Percentiles rank a stretch among this genome's conserved stretches.
Evolutionary conservation across 2,888 invertebrate genomes (phyloP).

Genomic region (Anarsia innoxiella): DNA sequence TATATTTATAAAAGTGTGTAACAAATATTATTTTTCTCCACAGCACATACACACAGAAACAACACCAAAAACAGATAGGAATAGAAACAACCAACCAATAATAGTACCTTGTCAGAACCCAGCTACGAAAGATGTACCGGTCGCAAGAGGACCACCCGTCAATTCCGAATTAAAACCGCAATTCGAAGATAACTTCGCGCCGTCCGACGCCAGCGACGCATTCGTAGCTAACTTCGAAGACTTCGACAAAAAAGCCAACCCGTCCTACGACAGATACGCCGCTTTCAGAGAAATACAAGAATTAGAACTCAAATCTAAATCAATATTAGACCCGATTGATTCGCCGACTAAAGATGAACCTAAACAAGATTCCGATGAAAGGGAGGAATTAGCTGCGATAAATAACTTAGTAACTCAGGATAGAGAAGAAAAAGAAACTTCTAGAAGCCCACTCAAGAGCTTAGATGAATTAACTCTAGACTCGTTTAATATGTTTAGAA

Average conservation of each 20-base stretch:
- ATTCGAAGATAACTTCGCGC: slow-evolving; percentile 80
- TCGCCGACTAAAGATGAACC: slow-evolving; percentile 30
- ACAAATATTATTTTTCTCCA: slow-evolving; percentile 1
- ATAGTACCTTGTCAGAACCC: neutral
- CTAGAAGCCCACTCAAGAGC: slow-evolving; percentile 54
- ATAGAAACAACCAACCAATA: slow-evolving; percentile 36
- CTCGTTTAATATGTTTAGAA: slow-evolving; percentile 59
- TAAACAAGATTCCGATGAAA: slow-evolving; percentile 57
- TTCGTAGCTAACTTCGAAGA: slow-evolving; percentile 82
- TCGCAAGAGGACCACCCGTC: too few species aligned
- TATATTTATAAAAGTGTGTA: too few species aligned
- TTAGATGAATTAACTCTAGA: slow-evolving; percentile 58
- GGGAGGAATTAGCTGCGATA: slow-evolving; percentile 49
- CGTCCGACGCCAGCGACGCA: slow-evolving; percentile 51
- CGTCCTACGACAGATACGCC: slow-evolving; percentile 87
- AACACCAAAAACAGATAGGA: slow-evolving; percentile 25
- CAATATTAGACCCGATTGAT: slow-evolving; percentile 48
- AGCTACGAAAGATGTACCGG: neutral
- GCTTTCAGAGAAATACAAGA: slow-evolving; percentile 91
- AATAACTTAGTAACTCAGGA: slow-evolving; percentile 47
- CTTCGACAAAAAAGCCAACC: slow-evolving; percentile 70
- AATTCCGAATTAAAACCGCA: slow-evolving; percentile 68
- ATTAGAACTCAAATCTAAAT: slow-evolving; percentile 77
- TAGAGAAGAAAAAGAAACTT: slow-evolving; percentile 37
- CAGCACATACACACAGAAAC: slow-evolving; percentile 62